phyloP scores from a whole-genome alignment of 1,140 invertebrate species.

The Lepidurus apus region DNA sequence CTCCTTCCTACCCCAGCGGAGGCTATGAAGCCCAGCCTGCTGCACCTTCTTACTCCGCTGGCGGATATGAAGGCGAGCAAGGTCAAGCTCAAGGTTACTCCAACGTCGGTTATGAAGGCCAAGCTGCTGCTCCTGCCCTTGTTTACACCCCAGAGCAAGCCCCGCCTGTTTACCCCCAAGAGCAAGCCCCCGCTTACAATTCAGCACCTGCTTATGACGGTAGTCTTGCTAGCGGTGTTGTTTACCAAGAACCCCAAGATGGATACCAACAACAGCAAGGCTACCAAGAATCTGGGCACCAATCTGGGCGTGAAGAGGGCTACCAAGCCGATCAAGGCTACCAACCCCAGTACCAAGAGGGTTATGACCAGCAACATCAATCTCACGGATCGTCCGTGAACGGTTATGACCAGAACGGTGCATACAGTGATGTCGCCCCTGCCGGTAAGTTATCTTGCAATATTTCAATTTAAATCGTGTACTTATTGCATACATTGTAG shows the following conservation, averaged over 20 bases:
- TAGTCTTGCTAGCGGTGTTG: constrained; percentile 10
- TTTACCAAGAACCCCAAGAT: background rate
- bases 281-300: background rate
- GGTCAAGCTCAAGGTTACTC: background rate
- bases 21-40: constrained; percentile 11
- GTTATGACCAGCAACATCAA: background rate
- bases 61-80: background rate
- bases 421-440: constrained; percentile 3
- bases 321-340: background rate
- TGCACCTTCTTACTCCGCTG: constrained; percentile 23
- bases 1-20: background rate
- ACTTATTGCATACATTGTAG: background rate
- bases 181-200: constrained; percentile 25
- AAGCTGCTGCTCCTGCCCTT: background rate
- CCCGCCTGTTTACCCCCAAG: background rate
- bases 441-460: background rate
- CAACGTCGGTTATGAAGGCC: background rate
- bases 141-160: background rate
- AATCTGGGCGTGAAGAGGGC: background rate
- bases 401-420: constrained; percentile 5
- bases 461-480: background rate
- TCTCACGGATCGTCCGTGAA: background rate
- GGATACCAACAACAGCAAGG: constrained; percentile 3
- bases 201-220: background rate
- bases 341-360: background rate